Evolutionary conservation across 2,113 vertebrate genomes (phyloP).

Genomic region (Polypterus bichir): DNA sequence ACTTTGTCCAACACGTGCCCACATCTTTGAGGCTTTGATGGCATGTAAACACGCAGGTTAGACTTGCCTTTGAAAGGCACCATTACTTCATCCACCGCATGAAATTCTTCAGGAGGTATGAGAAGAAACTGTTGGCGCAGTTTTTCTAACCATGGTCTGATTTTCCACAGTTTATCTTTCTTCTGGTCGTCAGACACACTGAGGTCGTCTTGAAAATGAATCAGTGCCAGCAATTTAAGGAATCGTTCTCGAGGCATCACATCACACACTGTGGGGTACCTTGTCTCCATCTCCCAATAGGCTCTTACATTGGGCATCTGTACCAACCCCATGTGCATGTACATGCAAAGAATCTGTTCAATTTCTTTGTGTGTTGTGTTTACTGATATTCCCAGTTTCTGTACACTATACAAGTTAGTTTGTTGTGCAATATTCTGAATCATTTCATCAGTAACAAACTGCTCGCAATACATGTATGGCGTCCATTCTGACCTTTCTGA

Average conservation of each 20-base stretch:
- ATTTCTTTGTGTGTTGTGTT: constrained; percentile 18
- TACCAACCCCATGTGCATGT: too few relatives aligned
- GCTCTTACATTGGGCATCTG: too few relatives aligned
- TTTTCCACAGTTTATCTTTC: constrained; percentile 21
- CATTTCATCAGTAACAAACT: constrained; percentile 17
- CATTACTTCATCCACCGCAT: too few relatives aligned
- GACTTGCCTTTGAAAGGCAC: constrained; percentile 18
- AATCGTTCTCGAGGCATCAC: too few relatives aligned
- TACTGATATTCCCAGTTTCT: constrained; percentile 14
- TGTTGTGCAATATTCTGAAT: constrained; percentile 17
- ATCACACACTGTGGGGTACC: too few relatives aligned
- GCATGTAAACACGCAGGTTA: constrained; percentile 11
- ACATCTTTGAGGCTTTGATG: constrained; percentile 13
- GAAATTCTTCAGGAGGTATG: too few relatives aligned
- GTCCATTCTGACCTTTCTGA: constrained; percentile 9
- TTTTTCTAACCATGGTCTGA: too few relatives aligned
- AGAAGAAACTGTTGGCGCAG: constrained; percentile 10
- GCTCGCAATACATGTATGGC: too few relatives aligned
- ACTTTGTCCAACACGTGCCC: constrained; percentile 14
- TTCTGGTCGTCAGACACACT: constrained; percentile 11
- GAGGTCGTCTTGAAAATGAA: constrained; percentile 22
- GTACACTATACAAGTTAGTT: constrained; percentile 15
- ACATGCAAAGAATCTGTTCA: too few relatives aligned
- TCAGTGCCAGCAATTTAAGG: constrained; percentile 15
- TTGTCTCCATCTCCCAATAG: too few relatives aligned